These are phyloP conservation scores for Seriola quinqueradiata DNA, from an alignment of 2,113 vertebrate genomes.

Conservation along the genomic window DNA sequence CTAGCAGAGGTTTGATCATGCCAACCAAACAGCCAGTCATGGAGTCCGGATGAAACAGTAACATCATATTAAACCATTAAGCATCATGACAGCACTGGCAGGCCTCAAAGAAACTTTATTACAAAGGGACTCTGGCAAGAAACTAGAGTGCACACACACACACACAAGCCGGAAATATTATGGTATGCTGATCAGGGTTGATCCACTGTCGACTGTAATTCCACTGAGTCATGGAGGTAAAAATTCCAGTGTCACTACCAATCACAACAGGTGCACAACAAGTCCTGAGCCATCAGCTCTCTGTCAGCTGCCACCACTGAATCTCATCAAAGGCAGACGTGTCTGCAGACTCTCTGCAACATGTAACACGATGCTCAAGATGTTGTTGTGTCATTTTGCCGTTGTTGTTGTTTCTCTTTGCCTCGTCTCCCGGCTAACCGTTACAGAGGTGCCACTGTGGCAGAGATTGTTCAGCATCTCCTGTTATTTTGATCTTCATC, in stretches of 20 bases:
- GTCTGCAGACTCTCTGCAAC: background rate
- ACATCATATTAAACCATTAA: background rate
- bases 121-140: background rate
- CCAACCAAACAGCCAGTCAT: background rate
- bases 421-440: background rate
- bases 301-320: background rate
- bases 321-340: background rate
- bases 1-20: conserved; percentile 8
- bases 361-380: background rate
- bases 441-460: background rate
- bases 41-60: conserved; percentile 12
- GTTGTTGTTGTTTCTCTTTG: background rate
- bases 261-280: conserved; percentile 15
- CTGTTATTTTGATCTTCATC: background rate
- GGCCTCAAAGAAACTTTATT: background rate
- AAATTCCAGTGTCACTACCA: conserved; percentile 6
- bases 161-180: background rate
- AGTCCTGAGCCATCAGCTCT: conserved; percentile 7
- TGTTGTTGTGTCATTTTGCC: background rate
- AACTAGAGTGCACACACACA: background rate
- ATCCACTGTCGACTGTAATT: conserved; percentile 17
- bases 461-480: background rate
- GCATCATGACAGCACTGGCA: background rate
- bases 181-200: conserved; percentile 23
- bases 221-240: background rate